Evolutionary conservation across 1,140 invertebrate genomes (phyloP).

Genomic region (Drosophila ercepeae): DNA sequence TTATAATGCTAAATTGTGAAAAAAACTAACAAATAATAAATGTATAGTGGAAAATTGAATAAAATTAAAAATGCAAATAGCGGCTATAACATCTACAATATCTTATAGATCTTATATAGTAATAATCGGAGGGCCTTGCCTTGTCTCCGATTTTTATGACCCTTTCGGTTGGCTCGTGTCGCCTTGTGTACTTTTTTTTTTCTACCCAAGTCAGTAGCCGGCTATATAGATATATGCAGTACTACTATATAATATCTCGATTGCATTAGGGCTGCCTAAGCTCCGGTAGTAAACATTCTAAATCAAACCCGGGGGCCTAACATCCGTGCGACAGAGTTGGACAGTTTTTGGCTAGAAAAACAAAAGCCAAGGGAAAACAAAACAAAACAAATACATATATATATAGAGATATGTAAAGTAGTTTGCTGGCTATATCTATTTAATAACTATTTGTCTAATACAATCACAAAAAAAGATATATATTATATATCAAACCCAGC

Average conservation of each 20-base stretch:
- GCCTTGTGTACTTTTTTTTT: neutral
- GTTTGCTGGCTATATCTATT: neutral
- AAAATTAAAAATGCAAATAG: slow-evolving; percentile 23
- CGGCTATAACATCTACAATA: neutral
- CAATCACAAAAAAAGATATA: no score
- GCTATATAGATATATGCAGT: neutral
- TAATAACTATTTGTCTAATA: neutral
- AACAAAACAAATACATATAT: slow-evolving; percentile 38
- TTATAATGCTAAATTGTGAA: no score
- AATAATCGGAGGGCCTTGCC: slow-evolving; percentile 6
- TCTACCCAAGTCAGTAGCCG: neutral
- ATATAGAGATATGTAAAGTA: slow-evolving; percentile 1
- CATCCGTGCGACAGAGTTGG: slow-evolving; percentile 1
- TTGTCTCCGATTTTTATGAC: slow-evolving; percentile 30
- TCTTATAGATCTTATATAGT: neutral
- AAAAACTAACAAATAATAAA: no score
- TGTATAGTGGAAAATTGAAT: no score
- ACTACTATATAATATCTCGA: slow-evolving; percentile 6
- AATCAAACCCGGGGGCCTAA: no score
- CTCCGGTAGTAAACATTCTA: slow-evolving; percentile 22
- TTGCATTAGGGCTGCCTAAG: slow-evolving; percentile 1
- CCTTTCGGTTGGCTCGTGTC: slow-evolving; percentile 32
- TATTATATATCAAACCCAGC: slow-evolving; percentile 2
- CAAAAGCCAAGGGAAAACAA: slow-evolving; percentile 34
- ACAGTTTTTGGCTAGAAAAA: slow-evolving; percentile 4